Evolutionary conservation across 2,888 invertebrate species (phyloP).

Genomic region (Ceratothoa steindachneri): DNA sequence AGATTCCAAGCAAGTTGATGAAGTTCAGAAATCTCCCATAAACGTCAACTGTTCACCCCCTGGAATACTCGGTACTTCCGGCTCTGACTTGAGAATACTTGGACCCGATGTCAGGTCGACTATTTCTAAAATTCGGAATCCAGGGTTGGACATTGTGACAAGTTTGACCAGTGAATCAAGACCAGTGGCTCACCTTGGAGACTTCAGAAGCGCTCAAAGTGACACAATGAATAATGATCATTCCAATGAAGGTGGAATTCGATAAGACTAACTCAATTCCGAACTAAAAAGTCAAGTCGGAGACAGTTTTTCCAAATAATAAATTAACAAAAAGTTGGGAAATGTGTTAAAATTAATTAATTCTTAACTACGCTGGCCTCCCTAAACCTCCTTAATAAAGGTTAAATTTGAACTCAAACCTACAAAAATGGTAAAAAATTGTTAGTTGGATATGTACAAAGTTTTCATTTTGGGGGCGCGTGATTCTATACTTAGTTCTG

Average conservation of each 20-base stretch:
- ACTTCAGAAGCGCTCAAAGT: not conserved
- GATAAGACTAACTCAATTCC: too few relatives aligned
- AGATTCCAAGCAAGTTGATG: not conserved
- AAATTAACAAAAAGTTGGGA: too few relatives aligned
- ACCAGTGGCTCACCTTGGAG: not conserved
- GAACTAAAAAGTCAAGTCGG: too few relatives aligned
- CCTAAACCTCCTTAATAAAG: too few relatives aligned
- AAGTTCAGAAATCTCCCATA: not conserved
- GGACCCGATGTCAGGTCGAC: slow-evolving; percentile 8
- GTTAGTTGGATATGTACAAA: too few relatives aligned
- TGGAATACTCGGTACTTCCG: slow-evolving; percentile 21
- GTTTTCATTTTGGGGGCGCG: too few relatives aligned
- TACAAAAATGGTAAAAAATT: too few relatives aligned
- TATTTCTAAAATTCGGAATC: slow-evolving; percentile 11
- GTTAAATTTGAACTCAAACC: too few relatives aligned
- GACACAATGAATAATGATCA: not conserved
- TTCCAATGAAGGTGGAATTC: not conserved
- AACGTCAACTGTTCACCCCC: not conserved
- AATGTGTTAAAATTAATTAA: too few relatives aligned
- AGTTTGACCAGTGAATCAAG: not conserved
- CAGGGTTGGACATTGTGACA: not conserved
- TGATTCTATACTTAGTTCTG: too few relatives aligned
- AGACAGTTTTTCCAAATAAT: too few relatives aligned
- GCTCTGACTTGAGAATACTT: slow-evolving; percentile 13
- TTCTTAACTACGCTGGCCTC: too few relatives aligned